A percentile compares a stretch with the other conserved stretches of the same genome.
Evolutionary conservation across 2,797 vertebrate species (phyloP).

Genomic region (Thripadectes ignobilis): DNA sequence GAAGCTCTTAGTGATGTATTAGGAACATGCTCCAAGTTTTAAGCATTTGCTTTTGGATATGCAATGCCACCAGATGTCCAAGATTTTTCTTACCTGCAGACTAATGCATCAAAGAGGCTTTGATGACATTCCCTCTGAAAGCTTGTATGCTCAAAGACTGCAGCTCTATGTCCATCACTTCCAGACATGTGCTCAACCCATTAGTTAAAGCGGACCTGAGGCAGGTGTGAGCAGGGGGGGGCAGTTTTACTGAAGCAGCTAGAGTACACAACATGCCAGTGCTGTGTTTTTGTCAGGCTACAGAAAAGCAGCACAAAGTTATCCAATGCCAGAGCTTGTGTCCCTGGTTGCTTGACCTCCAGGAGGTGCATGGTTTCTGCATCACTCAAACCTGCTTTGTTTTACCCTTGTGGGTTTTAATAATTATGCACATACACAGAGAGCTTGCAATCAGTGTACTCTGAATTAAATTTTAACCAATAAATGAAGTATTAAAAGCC

Average conservation of each 20-base stretch:
- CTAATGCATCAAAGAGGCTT: background rate
- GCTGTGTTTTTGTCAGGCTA: background rate
- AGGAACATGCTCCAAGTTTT: background rate
- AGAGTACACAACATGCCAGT: background rate
- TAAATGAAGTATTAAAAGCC: conserved; percentile 63
- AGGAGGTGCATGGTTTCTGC: background rate
- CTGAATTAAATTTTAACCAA: conserved; percentile 63
- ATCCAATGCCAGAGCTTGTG: background rate
- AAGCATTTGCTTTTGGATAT: background rate
- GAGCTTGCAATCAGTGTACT: conserved; percentile 30
- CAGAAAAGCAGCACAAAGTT: background rate
- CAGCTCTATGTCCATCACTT: background rate
- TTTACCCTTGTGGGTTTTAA: conserved; percentile 43
- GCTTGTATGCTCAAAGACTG: background rate
- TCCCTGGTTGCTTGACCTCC: background rate
- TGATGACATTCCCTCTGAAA: background rate
- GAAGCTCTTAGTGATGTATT: fast-evolving
- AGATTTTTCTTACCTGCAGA: background rate
- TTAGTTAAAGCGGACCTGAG: background rate
- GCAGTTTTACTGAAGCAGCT: background rate
- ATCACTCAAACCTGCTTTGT: background rate
- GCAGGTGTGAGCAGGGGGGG: background rate
- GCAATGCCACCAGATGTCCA: background rate
- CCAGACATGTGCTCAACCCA: background rate
- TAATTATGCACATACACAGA: conserved; percentile 16